Evolutionary conservation across 2,888 invertebrate species (phyloP), one percentile per base, ranked within the genome.

Genomic region (Noctua pronuba): DNA sequence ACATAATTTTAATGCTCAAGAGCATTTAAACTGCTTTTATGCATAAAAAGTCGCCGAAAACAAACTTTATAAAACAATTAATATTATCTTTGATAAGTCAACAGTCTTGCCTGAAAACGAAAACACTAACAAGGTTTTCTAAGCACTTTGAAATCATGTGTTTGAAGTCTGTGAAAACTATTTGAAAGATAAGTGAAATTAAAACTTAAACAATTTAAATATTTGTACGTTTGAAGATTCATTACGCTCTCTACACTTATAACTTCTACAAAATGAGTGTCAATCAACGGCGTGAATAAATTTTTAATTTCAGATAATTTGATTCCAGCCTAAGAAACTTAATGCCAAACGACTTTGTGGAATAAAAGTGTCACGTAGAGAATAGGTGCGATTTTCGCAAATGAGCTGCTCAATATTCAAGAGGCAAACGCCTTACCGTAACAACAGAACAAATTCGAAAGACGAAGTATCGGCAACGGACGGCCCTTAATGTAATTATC

Each of bases 401-500:
- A 96, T 96, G 95, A 96, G 94, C 95, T 95, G 91, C 91, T 96
- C 94, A 95, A 95, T 96, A 96, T 96, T 96, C 96, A 94, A 94
- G 92, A 90, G 92, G 94, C 95, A 95, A 92, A 93, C 93, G 94
- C 93, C 93, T 94, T 93, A 93, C 92, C 93, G 94, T 94, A 95
- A 95, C 95, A 96, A 95, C 95, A 94, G 95, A 95, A 95, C 95
- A 95, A 96, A 96, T 96, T 96, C 94, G 92, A 92, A 95, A 96
- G 95, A 96, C 95, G 95, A 93, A 96, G 95, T 95, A 96, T 96
- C 95, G 95, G 93, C 94, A 92, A 91, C 94, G 94, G 93, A 92
- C 95, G 92, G 92, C 92, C 95, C 95, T 94, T 96, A 96, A 96
- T 94, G 94, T 94, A 96, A 96, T 96, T 96, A 96, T 95, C 95